Evolutionary conservation across 1,140 invertebrate species (phyloP).

Genomic region (Ostrea denselamellosa): DNA sequence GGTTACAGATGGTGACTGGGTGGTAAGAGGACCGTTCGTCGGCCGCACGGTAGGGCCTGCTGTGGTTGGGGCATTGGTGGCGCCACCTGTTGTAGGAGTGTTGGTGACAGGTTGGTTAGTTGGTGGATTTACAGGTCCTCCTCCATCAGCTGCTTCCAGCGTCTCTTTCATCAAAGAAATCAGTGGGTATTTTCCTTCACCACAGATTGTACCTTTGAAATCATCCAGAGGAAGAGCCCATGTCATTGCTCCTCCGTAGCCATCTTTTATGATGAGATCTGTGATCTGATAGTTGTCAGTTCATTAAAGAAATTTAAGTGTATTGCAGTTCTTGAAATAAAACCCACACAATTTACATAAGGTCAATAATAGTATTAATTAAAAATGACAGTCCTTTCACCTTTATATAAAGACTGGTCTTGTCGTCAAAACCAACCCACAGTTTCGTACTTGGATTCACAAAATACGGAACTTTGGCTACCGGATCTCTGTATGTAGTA

Average conservation of each 20-base stretch:
- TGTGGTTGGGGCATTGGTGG: neutral
- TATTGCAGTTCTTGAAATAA: neutral
- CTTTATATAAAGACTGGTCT: slow-evolving; percentile 86
- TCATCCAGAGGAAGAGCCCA: slow-evolving; percentile 99
- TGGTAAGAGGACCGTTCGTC: neutral
- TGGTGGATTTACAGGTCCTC: slow-evolving; percentile 27
- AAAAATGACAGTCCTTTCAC: slow-evolving; percentile 72
- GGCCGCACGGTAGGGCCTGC: neutral
- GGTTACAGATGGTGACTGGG: neutral
- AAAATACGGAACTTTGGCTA: slow-evolving; percentile 87
- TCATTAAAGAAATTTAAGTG: neutral
- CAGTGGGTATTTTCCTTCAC: slow-evolving; percentile 91
- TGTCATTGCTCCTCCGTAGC: slow-evolving; percentile 96
- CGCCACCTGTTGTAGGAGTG: neutral
- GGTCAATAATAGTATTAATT: slow-evolving; percentile 49
- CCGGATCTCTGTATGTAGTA: slow-evolving; percentile 29
- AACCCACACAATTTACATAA: no score
- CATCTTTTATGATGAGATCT: slow-evolving; percentile 93
- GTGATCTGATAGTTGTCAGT: slow-evolving; percentile 69
- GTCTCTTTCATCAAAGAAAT: slow-evolving; percentile 87
- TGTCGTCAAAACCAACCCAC: slow-evolving; percentile 94
- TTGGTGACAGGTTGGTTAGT: neutral
- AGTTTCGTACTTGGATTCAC: slow-evolving; percentile 84
- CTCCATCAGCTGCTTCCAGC: slow-evolving; percentile 25
- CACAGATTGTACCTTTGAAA: slow-evolving; percentile 87